A percentile compares a stretch with the other conserved stretches of the same genome.
Conservation (phyloP, 2,797 vertebrate species). For the Poecilia picta region DNA sequence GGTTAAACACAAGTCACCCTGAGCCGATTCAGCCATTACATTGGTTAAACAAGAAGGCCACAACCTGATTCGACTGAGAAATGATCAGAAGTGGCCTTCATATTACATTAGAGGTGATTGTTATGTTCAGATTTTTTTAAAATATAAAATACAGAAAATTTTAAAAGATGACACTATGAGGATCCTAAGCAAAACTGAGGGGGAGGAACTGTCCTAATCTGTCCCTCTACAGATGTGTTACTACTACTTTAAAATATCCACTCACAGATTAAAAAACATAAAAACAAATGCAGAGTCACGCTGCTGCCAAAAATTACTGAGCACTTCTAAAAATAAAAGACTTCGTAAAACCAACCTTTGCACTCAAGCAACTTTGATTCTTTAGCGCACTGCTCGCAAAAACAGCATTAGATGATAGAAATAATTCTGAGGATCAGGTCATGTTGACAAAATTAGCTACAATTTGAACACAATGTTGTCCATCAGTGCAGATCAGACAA, state of each 20-base stretch:
- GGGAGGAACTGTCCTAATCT: not conserved
- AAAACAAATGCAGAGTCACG: not conserved
- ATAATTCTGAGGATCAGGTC: not conserved
- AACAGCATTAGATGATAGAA: not conserved
- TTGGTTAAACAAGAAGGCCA: conserved; percentile 14
- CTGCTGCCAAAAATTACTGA: not conserved
- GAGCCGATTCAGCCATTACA: conserved; percentile 12
- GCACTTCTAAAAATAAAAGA: not conserved
- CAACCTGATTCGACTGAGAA: conserved; percentile 22
- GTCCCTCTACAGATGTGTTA: not conserved
- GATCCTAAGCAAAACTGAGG: not conserved
- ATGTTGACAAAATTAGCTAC: not conserved
- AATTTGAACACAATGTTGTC: not conserved
- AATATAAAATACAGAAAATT: not conserved
- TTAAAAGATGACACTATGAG: not conserved
- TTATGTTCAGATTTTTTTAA: not conserved
- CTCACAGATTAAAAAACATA: not conserved
- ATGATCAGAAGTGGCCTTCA: conserved; percentile 18
- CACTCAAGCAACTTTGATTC: not conserved
- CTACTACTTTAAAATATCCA: not conserved
- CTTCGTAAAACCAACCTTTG: not conserved
- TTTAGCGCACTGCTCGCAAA: not conserved
- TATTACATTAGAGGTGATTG: not conserved
- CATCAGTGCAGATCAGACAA: not conserved
- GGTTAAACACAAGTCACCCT: conserved; percentile 37